Conservation (phyloP, 2,113 vertebrate genomes). For the Poeciliopsis prolifica region DNA sequence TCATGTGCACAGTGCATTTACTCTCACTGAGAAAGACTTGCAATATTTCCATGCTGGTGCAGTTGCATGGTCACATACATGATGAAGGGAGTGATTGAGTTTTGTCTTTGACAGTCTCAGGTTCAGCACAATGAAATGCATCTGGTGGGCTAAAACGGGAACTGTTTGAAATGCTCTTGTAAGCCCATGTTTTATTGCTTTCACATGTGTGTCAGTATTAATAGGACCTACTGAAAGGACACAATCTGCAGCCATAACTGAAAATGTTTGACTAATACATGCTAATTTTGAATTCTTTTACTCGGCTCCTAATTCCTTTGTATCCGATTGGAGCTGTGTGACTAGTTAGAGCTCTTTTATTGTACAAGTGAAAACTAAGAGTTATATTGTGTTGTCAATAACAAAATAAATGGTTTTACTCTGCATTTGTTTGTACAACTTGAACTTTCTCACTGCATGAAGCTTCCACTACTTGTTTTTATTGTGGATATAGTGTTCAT, state of each 20-base stretch:
- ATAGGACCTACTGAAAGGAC: neutral
- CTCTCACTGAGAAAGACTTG: neutral
- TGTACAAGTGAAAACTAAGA: constrained; percentile 4
- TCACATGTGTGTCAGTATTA: neutral
- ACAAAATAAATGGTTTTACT: constrained; percentile 36
- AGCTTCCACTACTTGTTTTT: too few species aligned
- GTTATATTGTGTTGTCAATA: constrained; percentile 22
- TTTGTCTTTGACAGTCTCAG: constrained; percentile 40
- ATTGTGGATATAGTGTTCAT: too few species aligned
- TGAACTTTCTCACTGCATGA: too few species aligned
- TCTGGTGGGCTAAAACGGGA: constrained; percentile 1
- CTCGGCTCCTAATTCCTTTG: constrained; percentile 11
- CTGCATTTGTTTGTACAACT: neutral
- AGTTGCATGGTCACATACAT: constrained; percentile 8
- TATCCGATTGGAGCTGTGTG: constrained; percentile 38
- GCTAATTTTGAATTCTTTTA: constrained; percentile 24
- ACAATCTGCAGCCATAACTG: neutral
- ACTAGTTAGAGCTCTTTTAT: constrained; percentile 3
- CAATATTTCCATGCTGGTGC: neutral
- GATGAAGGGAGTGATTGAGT: neutral
- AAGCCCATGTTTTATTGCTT: constrained; percentile 2
- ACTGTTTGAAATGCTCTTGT: neutral
- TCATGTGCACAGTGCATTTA: constrained; percentile 21
- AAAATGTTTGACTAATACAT: constrained; percentile 11
- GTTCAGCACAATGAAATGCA: constrained; percentile 19